Evolutionary conservation across 2,797 vertebrate genomes (phyloP), one percentile per base, ranked within the genome.

Genomic region (Dipus sagitta): DNA sequence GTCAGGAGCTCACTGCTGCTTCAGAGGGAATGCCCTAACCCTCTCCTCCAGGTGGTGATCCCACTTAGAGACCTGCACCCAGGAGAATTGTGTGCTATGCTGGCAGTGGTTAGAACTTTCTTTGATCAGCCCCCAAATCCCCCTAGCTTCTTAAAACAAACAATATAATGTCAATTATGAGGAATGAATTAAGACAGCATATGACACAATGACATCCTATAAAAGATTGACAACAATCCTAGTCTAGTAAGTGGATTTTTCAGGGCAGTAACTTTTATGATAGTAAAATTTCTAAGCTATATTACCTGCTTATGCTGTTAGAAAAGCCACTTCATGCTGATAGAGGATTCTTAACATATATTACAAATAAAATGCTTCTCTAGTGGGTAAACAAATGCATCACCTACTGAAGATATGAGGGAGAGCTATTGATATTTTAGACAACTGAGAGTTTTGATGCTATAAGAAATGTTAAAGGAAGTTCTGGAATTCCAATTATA

Each of bases 351-450:
- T 30, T 42, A 15, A 74, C 30, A 24, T 60, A 62, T 74, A 42
- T 74, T 62, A 74, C 23, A 86, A 65, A 52, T 30, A 87, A 17
- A 23, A 65, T 32, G 38, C 58, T 75, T n/a, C 23, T 38, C 20
- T 20, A 86, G 28, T 14, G 71, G 30, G 34, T 74, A 7, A 71
- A 13, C 62, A 76, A 90, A 94, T 76, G 72, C 6, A 89, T 32
- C n/a, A 86, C 30, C 86, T 67, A 38, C 20, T 86, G 20, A 70
- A 86, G 18, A 65, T 52, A 81, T 54, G 42, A 94, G 38, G 8
- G 18, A 38, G 10, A 91, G 77, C 60, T 80, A 67, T 47, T 80
- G 20, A 60, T n/a, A 38, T 54, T 84, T 96, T 77, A 23, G 38
- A 78, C n/a, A 54, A 92, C 0, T 71, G 23, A 75, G 24, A 86